Conservation (phyloP, 2,113 vertebrate genomes). For the Sclerurus mexicanus region DNA sequence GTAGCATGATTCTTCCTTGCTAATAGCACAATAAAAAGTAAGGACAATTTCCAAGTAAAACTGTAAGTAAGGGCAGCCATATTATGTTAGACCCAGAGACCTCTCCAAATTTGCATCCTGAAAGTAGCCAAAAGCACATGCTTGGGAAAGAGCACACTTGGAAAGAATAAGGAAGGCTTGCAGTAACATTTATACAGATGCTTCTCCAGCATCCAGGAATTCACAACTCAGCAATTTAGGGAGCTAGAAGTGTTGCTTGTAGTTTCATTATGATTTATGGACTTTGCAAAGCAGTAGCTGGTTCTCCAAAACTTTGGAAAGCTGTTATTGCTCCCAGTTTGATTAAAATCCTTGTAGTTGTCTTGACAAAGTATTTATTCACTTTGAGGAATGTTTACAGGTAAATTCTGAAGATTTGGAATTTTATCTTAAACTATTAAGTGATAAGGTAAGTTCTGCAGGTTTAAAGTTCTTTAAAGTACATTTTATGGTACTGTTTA, state of each 20-base stretch:
- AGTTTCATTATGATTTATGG: background rate
- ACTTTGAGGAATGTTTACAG: background rate
- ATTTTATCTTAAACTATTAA: background rate
- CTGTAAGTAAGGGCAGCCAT: background rate
- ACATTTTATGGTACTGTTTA: background rate
- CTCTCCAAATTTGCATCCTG: background rate
- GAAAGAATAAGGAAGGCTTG: background rate
- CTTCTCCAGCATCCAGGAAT: background rate
- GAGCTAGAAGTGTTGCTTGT: background rate
- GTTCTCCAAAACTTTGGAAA: background rate
- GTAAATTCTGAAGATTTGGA: background rate
- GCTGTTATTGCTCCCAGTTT: background rate
- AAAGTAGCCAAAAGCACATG: background rate
- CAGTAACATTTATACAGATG: background rate
- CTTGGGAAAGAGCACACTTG: background rate
- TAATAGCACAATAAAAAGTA: background rate
- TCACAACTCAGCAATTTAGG: background rate
- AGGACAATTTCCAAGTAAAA: background rate
- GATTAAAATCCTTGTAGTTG: background rate
- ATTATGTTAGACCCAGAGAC: background rate
- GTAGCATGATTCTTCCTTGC: background rate
- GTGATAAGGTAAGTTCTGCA: background rate
- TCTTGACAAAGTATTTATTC: background rate
- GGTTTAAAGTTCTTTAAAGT: background rate
- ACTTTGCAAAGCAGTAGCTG: background rate